phyloP scores from a whole-genome alignment of 2,888 invertebrate species.

The Drosophila stalkeri region DNA sequence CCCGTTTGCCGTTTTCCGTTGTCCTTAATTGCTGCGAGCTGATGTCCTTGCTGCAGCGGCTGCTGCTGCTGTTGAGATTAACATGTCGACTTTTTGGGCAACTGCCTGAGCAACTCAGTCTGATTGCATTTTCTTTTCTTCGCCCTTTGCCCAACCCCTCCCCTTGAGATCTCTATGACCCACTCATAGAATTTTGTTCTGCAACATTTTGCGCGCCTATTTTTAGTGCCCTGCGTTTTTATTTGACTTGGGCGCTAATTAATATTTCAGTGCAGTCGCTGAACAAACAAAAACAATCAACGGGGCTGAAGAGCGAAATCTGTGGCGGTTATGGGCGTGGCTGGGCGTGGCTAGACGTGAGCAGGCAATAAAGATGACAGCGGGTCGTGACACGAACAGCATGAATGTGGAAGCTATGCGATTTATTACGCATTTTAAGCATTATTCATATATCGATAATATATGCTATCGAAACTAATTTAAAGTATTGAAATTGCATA shows the following conservation, averaged over 20 bases:
- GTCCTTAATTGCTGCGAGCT: slow-evolving; percentile 75
- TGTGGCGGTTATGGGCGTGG: background rate
- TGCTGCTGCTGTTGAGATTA: slow-evolving; percentile 29
- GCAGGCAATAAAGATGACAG: background rate
- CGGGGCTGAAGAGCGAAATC: background rate
- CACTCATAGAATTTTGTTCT: slow-evolving; percentile 1
- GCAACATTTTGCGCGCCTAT: slow-evolving; percentile 30
- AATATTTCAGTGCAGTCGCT: slow-evolving; percentile 67
- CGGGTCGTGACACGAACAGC: slow-evolving; percentile 15
- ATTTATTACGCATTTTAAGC: background rate
- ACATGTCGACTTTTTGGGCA: slow-evolving; percentile 45
- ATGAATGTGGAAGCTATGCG: background rate
- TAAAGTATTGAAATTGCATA: background rate
- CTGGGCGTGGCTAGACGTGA: background rate
- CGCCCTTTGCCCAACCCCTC: background rate
- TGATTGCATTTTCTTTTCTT: slow-evolving; percentile 44
- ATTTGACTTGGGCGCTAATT: slow-evolving; percentile 65
- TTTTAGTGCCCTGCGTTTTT: slow-evolving; percentile 51
- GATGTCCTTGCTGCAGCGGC: slow-evolving; percentile 43
- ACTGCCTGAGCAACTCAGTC: slow-evolving; percentile 34
- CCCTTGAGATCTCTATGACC: background rate
- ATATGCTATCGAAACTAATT: background rate
- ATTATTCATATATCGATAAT: background rate
- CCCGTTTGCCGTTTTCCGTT: slow-evolving; percentile 68
- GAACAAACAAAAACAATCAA: slow-evolving; percentile 59